Percentiles rank a stretch among this genome's conserved stretches.
These are phyloP conservation scores for Thalassaphorura encarpata DNA, from an alignment of 1,140 invertebrate species.

Conservation along the genomic window DNA sequence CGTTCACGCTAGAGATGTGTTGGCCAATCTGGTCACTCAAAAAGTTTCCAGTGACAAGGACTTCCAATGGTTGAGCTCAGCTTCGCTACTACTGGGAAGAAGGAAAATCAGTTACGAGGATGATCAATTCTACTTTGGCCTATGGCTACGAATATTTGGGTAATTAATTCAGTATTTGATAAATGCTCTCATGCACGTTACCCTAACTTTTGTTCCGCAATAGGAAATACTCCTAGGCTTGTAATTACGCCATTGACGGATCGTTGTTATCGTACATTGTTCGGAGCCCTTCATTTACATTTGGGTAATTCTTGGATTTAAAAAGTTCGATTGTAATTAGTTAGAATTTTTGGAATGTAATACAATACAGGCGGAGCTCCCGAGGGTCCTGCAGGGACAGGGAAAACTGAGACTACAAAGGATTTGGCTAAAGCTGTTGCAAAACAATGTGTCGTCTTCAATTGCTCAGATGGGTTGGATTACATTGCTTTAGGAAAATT, in stretches of 20 bases:
- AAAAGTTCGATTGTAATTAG: constrained; percentile 7
- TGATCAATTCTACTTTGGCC: constrained; percentile 82
- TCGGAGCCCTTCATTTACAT: constrained; percentile 74
- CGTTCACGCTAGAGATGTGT: constrained; percentile 81
- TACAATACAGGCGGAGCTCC: constrained; percentile 51
- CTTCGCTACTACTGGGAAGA: constrained; percentile 90
- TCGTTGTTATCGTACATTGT: constrained; percentile 82
- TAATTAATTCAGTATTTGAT: too few relatives aligned
- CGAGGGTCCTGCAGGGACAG: constrained; percentile 51
- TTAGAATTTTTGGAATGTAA: not conserved
- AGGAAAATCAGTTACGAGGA: constrained; percentile 61
- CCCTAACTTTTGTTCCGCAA: not conserved
- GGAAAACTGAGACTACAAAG: constrained; percentile 94
- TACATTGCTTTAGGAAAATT: constrained; percentile 91
- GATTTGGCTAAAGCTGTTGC: constrained; percentile 93
- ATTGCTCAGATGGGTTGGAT: constrained; percentile 87
- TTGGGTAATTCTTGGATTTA: constrained; percentile 37
- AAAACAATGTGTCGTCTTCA: constrained; percentile 93
- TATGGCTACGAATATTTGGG: constrained; percentile 95
- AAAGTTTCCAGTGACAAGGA: constrained; percentile 62
- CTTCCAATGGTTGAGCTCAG: constrained; percentile 85
- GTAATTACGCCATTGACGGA: constrained; percentile 84
- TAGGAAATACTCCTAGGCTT: constrained; percentile 59
- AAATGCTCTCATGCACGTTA: not conserved
- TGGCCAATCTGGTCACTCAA: constrained; percentile 57